Percentiles rank a stretch among this genome's conserved stretches.
phyloP scores from a whole-genome alignment of 2,888 invertebrate species.

The Melanophora roralis region DNA sequence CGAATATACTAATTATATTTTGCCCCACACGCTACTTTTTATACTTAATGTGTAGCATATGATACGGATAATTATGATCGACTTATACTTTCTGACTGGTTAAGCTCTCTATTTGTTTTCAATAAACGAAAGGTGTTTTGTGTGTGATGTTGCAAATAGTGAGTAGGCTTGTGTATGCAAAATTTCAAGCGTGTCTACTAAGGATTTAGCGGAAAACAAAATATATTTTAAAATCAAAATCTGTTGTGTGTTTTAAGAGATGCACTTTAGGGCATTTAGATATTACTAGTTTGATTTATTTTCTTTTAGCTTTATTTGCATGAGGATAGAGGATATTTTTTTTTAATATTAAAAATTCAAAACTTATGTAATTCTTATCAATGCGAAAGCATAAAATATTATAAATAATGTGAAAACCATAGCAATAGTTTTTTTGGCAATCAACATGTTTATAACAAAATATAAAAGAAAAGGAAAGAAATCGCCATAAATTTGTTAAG shows the following conservation, averaged over 20 bases:
- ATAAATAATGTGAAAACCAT: constrained; percentile 37
- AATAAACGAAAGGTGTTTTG: constrained; percentile 46
- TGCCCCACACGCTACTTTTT: no score
- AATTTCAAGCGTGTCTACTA: constrained; percentile 40
- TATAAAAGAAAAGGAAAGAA: not conserved
- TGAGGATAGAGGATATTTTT: not conserved
- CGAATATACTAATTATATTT: no score
- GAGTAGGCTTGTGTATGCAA: constrained; percentile 20
- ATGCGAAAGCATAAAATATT: not conserved
- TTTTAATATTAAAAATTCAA: constrained; percentile 39
- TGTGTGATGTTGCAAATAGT: not conserved
- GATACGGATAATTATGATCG: no score
- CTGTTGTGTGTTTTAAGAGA: constrained; percentile 9
- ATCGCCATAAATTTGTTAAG: constrained; percentile 19
- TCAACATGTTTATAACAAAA: not conserved
- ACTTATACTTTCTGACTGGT: no score
- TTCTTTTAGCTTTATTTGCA: not conserved
- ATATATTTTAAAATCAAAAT: constrained; percentile 58
- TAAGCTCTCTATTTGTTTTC: not conserved
- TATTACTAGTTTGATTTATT: constrained; percentile 46
- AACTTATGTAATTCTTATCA: constrained; percentile 47
- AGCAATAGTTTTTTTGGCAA: constrained; percentile 16
- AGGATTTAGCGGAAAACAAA: not conserved
- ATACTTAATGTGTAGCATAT: no score
- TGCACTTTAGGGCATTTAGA: constrained; percentile 55